Base-by-base conservation (phyloP, 1,140 invertebrate genomes). In the Acromyrmex heyeri region DNA sequence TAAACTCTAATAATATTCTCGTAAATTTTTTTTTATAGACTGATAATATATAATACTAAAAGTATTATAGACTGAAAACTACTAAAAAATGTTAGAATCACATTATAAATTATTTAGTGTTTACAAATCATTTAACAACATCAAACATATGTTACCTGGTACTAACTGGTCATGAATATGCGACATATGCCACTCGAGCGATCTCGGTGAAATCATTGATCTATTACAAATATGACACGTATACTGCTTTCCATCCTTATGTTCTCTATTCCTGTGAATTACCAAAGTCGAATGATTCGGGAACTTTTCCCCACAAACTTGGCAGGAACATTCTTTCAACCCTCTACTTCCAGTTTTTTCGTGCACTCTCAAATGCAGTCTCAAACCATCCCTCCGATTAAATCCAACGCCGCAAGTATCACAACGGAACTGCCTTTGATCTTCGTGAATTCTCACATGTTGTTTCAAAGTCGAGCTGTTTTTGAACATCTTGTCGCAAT, bases 401-500 rank as follows among this genome's bases (percentile, higher is more conserved):
- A 95, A 95, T 18, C 95, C 95, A 53, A 95, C 94, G 0, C 95
- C 95, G 34, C 95, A 95, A 5, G 93, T 94, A 55, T 95, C 94
- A 16, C 95, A 95, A 76, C 94, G 93, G 69, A 95, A 95, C 48
- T 95, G 95, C 27, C 95, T 90, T 61, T 95, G 95, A 90, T 95
- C 95, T 70, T 95, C 95, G 53, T 95, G 95, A 87, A 95, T 95
- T 30, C 94, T 93, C 10, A 95, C 91, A 77, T 95, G 95, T 70
- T 95, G 95, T 57, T 95, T 95, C n/a, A 95, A 81, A 0, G 95
- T 95, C 10, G 95, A 95, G 1, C 93, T 93, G 69, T 95, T 95
- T 87, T 95, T 95, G 64, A 95, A 95, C 95, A 95, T 95, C 83
- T 95, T 95, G 27, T 95, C 95, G 65, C 95, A 95, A 50, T 94